phyloP scores from a whole-genome alignment of 1,140 invertebrate genomes.

The Drosophila rufa region DNA sequence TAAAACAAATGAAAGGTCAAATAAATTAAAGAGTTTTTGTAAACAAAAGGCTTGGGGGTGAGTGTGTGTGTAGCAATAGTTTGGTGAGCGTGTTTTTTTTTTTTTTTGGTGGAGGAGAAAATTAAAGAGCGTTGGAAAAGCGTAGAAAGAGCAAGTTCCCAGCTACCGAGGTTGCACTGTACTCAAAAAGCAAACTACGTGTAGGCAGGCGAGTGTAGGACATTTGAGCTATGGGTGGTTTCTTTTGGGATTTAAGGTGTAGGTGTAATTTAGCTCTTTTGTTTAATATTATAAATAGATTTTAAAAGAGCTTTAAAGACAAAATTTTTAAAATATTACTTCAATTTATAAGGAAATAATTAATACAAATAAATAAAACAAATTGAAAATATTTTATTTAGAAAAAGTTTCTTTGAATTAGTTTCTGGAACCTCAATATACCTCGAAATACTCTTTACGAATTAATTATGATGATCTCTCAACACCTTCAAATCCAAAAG shows the following conservation, averaged over 20 bases:
- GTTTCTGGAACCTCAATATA: too few relatives aligned
- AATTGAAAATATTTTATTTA: too few relatives aligned
- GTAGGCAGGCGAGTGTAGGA: slow-evolving; percentile 16
- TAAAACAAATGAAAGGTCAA: slow-evolving; percentile 71
- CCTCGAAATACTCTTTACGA: too few relatives aligned
- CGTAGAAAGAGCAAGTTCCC: slow-evolving; percentile 25
- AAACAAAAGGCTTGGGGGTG: slow-evolving; percentile 28
- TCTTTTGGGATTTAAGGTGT: slow-evolving; percentile 1
- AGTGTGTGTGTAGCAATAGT: slow-evolving; percentile 1
- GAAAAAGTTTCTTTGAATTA: too few relatives aligned
- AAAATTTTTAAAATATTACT: not conserved
- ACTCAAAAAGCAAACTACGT: slow-evolving; percentile 26
- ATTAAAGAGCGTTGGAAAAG: slow-evolving; percentile 38
- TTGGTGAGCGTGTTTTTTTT: slow-evolving; percentile 1
- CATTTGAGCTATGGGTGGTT: not conserved
- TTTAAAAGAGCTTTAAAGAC: not conserved
- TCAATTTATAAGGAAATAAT: too few relatives aligned
- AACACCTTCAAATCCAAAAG: slow-evolving; percentile 9
- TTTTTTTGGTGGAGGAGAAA: slow-evolving; percentile 15
- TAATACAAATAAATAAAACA: too few relatives aligned
- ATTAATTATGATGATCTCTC: not conserved
- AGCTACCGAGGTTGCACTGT: slow-evolving; percentile 29
- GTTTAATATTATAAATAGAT: too few relatives aligned
- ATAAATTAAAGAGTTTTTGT: slow-evolving; percentile 61
- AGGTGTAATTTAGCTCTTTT: too few relatives aligned